Evolutionary conservation across 2,888 invertebrate genomes (phyloP).

Genomic region (Hypselothyrea guttata): DNA sequence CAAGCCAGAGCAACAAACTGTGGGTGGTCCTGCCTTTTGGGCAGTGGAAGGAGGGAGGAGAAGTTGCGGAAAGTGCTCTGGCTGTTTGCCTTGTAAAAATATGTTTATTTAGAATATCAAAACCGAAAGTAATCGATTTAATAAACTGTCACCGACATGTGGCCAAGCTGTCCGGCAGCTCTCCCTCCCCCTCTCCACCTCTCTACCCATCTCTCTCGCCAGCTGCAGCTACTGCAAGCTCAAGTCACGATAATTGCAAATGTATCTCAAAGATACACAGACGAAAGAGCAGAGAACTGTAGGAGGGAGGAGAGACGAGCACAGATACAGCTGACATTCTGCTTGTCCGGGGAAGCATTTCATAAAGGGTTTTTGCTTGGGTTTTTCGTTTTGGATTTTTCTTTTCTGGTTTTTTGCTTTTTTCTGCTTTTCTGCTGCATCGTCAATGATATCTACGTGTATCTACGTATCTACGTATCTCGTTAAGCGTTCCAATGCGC

Average conservation of each 20-base stretch:
- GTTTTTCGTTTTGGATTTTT: constrained; percentile 21
- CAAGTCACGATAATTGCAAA: constrained; percentile 82
- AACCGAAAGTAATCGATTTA: constrained; percentile 81
- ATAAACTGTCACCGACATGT: constrained; percentile 81
- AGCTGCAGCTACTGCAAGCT: constrained; percentile 60
- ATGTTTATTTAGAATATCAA: constrained; percentile 79
- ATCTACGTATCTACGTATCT: constrained; percentile 60
- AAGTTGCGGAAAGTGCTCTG: too few relatives aligned
- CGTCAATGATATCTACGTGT: constrained; percentile 76
- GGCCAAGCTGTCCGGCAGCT: constrained; percentile 36
- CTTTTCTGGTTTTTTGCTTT: neutral
- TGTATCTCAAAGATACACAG: constrained; percentile 72
- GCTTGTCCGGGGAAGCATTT: constrained; percentile 55
- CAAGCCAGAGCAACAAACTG: constrained; percentile 11
- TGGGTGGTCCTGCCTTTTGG: constrained; percentile 50
- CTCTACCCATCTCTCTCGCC: neutral
- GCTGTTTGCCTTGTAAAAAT: constrained; percentile 47
- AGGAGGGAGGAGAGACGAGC: constrained; percentile 5
- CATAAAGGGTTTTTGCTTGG: constrained; percentile 62
- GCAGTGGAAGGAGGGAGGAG: neutral
- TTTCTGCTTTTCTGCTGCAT: constrained; percentile 18
- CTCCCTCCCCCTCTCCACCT: constrained; percentile 17
- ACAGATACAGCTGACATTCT: constrained; percentile 41
- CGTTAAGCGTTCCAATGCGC: constrained; percentile 71
- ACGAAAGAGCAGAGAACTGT: constrained; percentile 15